These are phyloP conservation scores for Ahaetulla prasina DNA, from an alignment of 2,113 vertebrate genomes.

Conservation along the genomic window DNA sequence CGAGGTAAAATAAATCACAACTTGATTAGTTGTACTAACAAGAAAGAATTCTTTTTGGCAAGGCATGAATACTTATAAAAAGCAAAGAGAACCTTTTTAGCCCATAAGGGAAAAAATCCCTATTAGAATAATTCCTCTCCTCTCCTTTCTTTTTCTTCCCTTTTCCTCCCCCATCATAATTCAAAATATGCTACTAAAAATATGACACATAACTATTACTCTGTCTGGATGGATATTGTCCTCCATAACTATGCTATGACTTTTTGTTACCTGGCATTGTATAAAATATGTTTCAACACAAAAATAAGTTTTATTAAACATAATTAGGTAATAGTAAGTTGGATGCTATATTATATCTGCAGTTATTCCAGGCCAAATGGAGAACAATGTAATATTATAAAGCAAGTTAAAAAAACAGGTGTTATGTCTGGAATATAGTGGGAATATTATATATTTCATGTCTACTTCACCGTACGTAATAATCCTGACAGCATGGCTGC, in stretches of 20 bases:
- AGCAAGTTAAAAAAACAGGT: constrained; percentile 16
- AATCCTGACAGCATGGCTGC: background rate
- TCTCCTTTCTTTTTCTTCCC: background rate
- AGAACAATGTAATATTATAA: background rate
- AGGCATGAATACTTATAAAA: background rate
- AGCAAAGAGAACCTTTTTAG: background rate
- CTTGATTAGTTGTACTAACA: background rate
- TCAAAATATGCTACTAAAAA: background rate
- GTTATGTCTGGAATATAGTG: background rate
- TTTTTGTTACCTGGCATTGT: background rate
- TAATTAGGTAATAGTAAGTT: background rate
- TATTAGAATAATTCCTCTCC: background rate
- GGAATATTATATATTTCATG: constrained; percentile 3
- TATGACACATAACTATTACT: background rate
- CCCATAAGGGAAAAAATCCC: background rate
- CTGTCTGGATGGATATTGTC: background rate
- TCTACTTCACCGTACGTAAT: background rate
- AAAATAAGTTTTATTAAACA: background rate
- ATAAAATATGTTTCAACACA: background rate
- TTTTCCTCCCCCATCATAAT: background rate
- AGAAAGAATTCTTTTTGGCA: background rate
- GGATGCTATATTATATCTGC: background rate
- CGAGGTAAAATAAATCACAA: background rate
- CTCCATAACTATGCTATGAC: background rate
- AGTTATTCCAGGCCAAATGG: background rate